Base-by-base conservation (phyloP, 2,797 vertebrate genomes). In the Argyrosomus regius region DNA sequence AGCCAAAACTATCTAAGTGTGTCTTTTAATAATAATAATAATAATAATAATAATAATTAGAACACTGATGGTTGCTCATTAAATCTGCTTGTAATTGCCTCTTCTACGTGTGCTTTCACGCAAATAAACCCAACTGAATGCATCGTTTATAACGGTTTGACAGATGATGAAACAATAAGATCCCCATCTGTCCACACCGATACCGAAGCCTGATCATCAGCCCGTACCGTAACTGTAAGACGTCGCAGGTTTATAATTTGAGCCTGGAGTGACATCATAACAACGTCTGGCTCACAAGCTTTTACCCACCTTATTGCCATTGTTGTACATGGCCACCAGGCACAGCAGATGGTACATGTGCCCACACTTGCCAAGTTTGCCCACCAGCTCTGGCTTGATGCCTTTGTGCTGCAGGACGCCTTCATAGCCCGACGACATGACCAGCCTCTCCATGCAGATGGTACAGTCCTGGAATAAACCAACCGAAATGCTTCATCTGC, bases 261-360 rank as follows among this genome's bases (percentile, higher is more conserved):
- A 91, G 84, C 85, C 26, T 22, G 43, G 70, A 86, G 75, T 85
- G 91, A 91, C 85, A 91, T 82, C 72, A 87, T 59, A 89, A 88
- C 88, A 76, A 52, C 45, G 81, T 81, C 80, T 91, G 91, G 87
- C 91, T 88, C 68, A 3, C 68, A 68, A 70, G 90, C 81, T 76
- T 80, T 70, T 84, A 87, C 95, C 91, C 93, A 97, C 97, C 98
- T 98, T 99, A 94, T 98, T 99, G 91, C 98, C 98, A 1, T 98
- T 99, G 96, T 96, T 97, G 94, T 99, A 99, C 98, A 99, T 98
- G 92, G 98, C 98, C 85, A 99, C 96, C 83, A 99, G 96, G 92
- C 98, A 99, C 88, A 99, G 96, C 88, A 99, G 96, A 94, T 99
- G 98, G 95, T 97, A 99, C 96, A 98, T 95, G 92, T 99, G 98